Evolutionary conservation across 2,113 vertebrate genomes (phyloP).

Genomic region (Charadrius vociferus): DNA sequence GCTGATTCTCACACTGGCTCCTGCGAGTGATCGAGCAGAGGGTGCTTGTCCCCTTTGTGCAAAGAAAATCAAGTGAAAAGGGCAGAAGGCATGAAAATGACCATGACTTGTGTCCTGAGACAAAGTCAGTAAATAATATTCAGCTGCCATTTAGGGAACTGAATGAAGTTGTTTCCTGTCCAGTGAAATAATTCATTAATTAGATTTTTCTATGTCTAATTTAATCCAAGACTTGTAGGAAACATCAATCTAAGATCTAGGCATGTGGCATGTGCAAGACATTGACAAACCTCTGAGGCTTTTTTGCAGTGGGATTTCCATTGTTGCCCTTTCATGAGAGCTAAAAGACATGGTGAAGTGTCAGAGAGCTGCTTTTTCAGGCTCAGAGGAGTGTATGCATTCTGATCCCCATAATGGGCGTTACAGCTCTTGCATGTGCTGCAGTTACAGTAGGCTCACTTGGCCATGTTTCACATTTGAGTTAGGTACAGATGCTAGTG

Average conservation of each 20-base stretch:
- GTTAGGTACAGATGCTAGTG: neutral
- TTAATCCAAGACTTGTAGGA: neutral
- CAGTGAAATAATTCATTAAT: neutral
- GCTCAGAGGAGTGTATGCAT: neutral
- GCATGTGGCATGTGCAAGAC: neutral
- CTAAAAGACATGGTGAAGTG: neutral
- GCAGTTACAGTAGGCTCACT: neutral
- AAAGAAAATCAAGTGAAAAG: neutral
- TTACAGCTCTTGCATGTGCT: neutral
- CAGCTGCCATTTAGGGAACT: neutral
- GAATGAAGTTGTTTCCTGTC: neutral
- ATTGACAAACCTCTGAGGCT: neutral
- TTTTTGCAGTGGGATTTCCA: neutral
- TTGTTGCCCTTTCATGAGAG: neutral
- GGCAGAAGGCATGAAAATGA: neutral
- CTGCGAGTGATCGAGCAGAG: too few relatives aligned
- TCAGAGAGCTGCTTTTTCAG: neutral
- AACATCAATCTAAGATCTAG: neutral
- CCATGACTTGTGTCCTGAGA: neutral
- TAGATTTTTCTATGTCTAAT: neutral
- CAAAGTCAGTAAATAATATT: neutral
- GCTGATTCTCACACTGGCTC: too few relatives aligned
- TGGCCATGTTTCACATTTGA: neutral
- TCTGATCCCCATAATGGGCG: neutral
- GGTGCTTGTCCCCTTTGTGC: too few relatives aligned